Base-by-base conservation (phyloP, 2,113 vertebrate genomes). In the Oryzias melastigma region DNA sequence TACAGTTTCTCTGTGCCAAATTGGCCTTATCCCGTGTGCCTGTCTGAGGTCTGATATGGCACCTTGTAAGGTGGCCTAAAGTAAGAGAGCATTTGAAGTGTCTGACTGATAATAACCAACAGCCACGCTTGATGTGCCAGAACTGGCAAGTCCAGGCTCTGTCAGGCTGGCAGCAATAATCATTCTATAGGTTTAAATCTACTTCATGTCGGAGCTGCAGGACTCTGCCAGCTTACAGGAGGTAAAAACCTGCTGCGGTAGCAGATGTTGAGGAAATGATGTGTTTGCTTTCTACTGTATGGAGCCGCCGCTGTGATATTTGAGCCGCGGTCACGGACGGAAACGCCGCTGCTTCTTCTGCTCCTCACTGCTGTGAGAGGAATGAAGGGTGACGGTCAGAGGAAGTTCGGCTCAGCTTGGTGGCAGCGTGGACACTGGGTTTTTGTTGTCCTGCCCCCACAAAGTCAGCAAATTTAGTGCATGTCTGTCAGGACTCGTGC, bases 191-290 rank as follows among this genome's bases (percentile, higher is more conserved):
- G 68, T 75, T 79, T 84, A 73, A 73, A 76, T 73, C 72, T 59
- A 58, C 70, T 67, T 72, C 52, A 12, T 69, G 77, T 82, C 75
- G 71, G 60, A 67, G 5, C 17, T 59, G 55, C 19, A 15, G 59
- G 47, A 63, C 35, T 29, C 66, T 50, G 71, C 75, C 66, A 83
- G 70, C 54, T 78, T 69, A 69, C 59, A 59, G 64, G 59, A 78
- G 67, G 64, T 56, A 62, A 65, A 73, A 74, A 68, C 79, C 71
- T 79, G 76, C 85, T 82, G 84, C 24, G 27, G 50, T 6, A 57
- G 81, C 76, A 84, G 78, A 87, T 82, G 80, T 78, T 74, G 74
- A 79, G 68, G 68, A 79, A 82, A 65, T 82, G 45, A 81, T 83
- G 75, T 62, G 69, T 74, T 59, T 24, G 48, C 16, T 59, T 24